Evolutionary conservation across 2,888 invertebrate species (phyloP), one percentile per base, ranked within the genome.

Genomic region (Danaus chrysippus): DNA sequence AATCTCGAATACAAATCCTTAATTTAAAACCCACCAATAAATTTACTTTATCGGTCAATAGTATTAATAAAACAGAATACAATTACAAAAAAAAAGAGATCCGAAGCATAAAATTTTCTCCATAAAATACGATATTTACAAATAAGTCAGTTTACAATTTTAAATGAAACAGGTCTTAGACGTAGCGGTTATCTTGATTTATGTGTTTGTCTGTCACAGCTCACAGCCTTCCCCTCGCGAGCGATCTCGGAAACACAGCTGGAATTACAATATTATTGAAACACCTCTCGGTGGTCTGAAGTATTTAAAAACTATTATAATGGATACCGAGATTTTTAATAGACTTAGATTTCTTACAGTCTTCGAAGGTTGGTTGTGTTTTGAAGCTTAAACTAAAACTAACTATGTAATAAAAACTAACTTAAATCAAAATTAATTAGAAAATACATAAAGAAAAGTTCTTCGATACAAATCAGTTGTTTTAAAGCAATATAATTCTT

Each of bases 111-210:
- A 49, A 15, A 15, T 8, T 17, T 49, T 8, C 15, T 10, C 23
- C 23, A 17, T 17, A 49, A 49, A 49, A 49, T 49, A 49, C 15
- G 15, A 17, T 46, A 46, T 49, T 49, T 49, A 49, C 49, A 49
- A 49, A 49, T 49, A 49, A 49, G 10, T 49, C 49, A 0, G 17
- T 49, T 49, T 49, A 49, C 49, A 49, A 49, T 53, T 49, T 52
- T 49, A 41, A 56, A 49, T 55, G 56, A 61, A 61, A 56, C 19
- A 52, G 56, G 60, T 61, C 60, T 61, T 46, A 61, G 52, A 43
- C 59, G 54, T 52, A 44, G 56, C 56, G 42, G 59, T 63, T 63
- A 63, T 63, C 63, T 60, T 63, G 60, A 63, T 63, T 63, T 59
- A 63, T 54, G 56, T 53, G 52, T 46, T 34, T 42, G 54, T 57